Conservation (phyloP, 2,888 invertebrate genomes). For the Ametastegia equiseti region DNA sequence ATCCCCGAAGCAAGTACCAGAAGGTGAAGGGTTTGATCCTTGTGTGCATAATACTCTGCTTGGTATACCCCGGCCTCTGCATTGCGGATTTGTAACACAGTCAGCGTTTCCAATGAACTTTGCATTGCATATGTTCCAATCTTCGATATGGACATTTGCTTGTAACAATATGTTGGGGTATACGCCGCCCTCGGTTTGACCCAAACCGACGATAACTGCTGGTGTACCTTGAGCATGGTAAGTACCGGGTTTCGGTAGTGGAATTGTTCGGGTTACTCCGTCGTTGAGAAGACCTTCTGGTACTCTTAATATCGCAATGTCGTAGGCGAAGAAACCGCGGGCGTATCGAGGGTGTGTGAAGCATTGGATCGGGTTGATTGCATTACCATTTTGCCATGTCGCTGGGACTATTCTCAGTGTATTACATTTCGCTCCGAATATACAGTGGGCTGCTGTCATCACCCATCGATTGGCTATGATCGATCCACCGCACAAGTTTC, state of each 20-base stretch:
- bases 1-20: neutral
- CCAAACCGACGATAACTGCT: neutral
- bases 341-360: neutral
- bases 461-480: neutral
- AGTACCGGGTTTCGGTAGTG: neutral
- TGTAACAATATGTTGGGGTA: neutral
- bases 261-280: neutral
- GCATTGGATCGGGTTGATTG: neutral
- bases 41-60: neutral
- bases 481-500: neutral
- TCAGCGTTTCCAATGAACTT: neutral
- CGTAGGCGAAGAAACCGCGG: neutral
- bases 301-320: neutral
- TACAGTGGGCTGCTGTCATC: neutral
- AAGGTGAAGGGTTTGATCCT: neutral
- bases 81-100: neutral
- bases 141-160: neutral
- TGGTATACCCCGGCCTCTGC: neutral
- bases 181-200: neutral
- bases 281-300: neutral
- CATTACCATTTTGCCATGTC: neutral
- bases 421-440: neutral
- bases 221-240: neutral
- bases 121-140: neutral
- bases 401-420: neutral